Conservation (phyloP, 2,797 vertebrate genomes). For the Danio aesculapii region DNA sequence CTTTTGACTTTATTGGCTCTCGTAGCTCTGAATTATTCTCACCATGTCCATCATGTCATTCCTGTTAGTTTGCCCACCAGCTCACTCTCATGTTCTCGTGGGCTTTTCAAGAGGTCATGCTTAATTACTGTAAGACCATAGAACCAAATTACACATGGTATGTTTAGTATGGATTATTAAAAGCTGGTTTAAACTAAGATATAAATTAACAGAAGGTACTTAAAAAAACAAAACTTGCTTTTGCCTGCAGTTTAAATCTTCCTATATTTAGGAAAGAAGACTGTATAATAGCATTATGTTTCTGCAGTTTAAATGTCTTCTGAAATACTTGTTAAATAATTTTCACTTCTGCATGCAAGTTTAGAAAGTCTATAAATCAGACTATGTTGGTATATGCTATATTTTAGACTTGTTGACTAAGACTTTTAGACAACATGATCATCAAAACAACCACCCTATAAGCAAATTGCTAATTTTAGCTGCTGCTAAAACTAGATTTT, state of each 20-base stretch:
- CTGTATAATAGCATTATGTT: slow-evolving; percentile 17
- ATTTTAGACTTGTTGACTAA: slow-evolving; percentile 15
- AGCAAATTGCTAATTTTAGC: slow-evolving; percentile 4
- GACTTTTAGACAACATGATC: background rate
- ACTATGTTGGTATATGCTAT: slow-evolving; percentile 5
- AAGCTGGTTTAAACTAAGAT: background rate
- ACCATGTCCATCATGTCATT: slow-evolving; percentile 43
- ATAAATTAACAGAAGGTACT: background rate
- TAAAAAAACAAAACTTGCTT: background rate
- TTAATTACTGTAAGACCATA: slow-evolving; percentile 50
- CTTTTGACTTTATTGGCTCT: background rate
- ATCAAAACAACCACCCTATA: slow-evolving; percentile 8
- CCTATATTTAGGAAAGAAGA: slow-evolving; percentile 18
- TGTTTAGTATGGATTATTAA: background rate
- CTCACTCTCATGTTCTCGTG: slow-evolving; percentile 1
- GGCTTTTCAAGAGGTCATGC: slow-evolving; percentile 45
- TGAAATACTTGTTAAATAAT: background rate
- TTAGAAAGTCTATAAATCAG: slow-evolving; percentile 13
- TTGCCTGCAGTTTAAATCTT: background rate
- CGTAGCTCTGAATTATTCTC: slow-evolving; percentile 28
- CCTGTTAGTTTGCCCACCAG: slow-evolving; percentile 8
- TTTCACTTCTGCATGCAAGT: background rate
- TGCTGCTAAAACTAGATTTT: slow-evolving; percentile 25
- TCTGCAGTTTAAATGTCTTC: slow-evolving; percentile 21
- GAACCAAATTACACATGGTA: slow-evolving; percentile 9